A percentile compares a stretch with the other conserved stretches of the same genome.
These are phyloP conservation scores for Tiliqua scincoides DNA, from an alignment of 2,113 vertebrate species.

Conservation along the genomic window DNA sequence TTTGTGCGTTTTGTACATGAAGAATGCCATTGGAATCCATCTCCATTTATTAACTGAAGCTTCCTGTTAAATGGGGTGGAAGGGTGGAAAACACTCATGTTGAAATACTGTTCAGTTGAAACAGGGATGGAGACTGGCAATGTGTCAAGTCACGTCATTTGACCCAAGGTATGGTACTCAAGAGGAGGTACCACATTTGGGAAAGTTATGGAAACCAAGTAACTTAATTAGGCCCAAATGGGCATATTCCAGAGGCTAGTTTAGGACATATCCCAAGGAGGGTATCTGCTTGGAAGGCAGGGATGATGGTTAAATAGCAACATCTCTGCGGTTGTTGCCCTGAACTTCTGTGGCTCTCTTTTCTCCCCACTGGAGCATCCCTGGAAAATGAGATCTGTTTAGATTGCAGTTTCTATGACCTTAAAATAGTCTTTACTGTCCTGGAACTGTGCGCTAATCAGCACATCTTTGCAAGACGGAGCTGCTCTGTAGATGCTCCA, in stretches of 20 bases:
- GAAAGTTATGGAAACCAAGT: neutral
- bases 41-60: neutral
- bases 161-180: neutral
- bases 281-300: too few species aligned
- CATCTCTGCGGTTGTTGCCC: neutral
- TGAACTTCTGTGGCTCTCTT: neutral
- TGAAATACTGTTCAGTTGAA: neutral
- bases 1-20: neutral
- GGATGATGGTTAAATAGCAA: neutral
- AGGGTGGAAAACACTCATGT: neutral
- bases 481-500: conserved; percentile 71
- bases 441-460: conserved; percentile 73
- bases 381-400: conserved; percentile 44
- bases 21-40: neutral
- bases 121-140: neutral
- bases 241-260: neutral
- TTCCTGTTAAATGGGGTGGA: neutral
- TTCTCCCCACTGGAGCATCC: conserved; percentile 34
- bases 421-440: conserved; percentile 74
- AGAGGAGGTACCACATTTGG: neutral
- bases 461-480: conserved; percentile 61
- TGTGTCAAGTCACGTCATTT: neutral
- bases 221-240: too few species aligned
- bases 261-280: neutral
- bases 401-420: conserved; percentile 64